These are phyloP conservation scores for Pongo pygmaeus DNA, from an alignment of 2,113 vertebrate species.

Conservation along the genomic window DNA sequence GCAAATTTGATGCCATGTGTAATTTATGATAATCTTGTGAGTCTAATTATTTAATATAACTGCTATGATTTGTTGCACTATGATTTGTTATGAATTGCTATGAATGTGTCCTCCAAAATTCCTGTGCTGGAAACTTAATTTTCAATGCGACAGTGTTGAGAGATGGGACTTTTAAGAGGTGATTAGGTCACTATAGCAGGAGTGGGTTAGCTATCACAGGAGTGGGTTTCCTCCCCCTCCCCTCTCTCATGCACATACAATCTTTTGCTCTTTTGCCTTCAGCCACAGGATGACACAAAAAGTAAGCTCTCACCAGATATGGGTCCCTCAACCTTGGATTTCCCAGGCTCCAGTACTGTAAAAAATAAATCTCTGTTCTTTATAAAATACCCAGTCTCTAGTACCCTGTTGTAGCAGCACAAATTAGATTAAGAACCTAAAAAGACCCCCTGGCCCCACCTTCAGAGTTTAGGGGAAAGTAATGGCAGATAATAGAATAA, in stretches of 20 bases:
- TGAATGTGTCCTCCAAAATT: not conserved
- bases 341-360: not conserved
- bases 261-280: not conserved
- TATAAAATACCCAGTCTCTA: not conserved
- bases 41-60: slow-evolving; percentile 5
- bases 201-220: not conserved
- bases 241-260: not conserved
- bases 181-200: not conserved
- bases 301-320: not conserved
- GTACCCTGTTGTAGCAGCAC: not conserved
- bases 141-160: not conserved
- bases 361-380: not conserved
- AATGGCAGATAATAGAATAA: not conserved
- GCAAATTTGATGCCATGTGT: not conserved
- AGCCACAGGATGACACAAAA: not conserved
- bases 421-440: not conserved
- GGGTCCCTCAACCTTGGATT: not conserved
- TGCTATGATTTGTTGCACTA: not conserved
- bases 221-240: not conserved
- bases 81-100: not conserved
- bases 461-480: not conserved
- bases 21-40: not conserved
- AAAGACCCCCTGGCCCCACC: not conserved
- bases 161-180: not conserved
- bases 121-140: not conserved